phyloP scores from a whole-genome alignment of 2,888 invertebrate genomes.

The Orchesellides sinensis region DNA sequence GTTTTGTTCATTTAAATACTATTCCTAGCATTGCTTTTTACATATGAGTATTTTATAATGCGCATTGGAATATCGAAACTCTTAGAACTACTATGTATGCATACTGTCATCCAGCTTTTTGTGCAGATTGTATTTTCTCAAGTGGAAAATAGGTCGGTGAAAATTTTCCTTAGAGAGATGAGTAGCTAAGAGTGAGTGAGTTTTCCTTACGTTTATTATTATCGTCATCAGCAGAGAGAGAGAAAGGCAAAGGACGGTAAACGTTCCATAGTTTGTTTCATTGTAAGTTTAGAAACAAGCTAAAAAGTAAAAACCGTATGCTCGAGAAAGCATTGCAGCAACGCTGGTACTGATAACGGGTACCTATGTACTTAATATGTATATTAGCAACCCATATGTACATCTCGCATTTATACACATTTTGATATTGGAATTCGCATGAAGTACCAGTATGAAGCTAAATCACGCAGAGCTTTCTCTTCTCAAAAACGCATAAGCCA shows the following conservation, averaged over 20 bases:
- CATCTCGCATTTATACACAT: too few relatives aligned
- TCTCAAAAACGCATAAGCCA: conserved; percentile 7
- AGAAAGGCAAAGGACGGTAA: background rate
- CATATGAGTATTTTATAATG: background rate
- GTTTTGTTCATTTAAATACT: background rate
- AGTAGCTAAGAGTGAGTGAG: background rate
- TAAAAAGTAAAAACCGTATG: too few relatives aligned
- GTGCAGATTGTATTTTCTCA: conserved; percentile 49
- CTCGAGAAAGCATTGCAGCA: too few relatives aligned
- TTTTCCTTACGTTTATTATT: too few relatives aligned
- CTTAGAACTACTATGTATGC: background rate
- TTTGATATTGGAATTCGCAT: too few relatives aligned
- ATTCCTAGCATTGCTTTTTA: background rate
- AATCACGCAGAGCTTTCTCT: too few relatives aligned
- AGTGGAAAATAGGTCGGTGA: conserved; percentile 51
- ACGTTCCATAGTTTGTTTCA: background rate
- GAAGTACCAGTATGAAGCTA: too few relatives aligned
- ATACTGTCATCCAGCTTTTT: conserved; percentile 6
- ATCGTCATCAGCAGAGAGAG: too few relatives aligned
- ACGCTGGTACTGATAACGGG: background rate
- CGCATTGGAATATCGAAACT: background rate
- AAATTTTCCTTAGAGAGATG: background rate
- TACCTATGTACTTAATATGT: background rate
- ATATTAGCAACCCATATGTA: background rate
- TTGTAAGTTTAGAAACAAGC: background rate